Conservation (phyloP, 1,140 invertebrate genomes). For the Conus betulinus region DNA sequence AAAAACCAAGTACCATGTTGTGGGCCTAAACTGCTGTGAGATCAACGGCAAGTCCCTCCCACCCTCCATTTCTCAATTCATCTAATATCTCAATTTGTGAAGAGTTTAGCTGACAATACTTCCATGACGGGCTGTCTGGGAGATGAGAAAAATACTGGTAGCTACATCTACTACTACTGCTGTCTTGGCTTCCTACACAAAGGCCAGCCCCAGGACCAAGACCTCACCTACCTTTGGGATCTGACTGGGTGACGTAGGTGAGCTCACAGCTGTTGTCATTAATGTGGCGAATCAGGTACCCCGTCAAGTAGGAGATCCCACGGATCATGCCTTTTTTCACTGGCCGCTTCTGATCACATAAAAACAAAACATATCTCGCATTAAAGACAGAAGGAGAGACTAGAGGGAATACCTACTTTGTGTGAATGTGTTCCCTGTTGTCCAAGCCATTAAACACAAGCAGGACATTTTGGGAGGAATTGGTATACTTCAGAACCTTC, state of each 20-base stretch:
- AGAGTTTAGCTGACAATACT: not conserved
- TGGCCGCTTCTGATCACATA: slow-evolving; percentile 80
- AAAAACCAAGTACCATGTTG: no score
- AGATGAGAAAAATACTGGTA: not conserved
- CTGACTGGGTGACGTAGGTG: slow-evolving; percentile 90
- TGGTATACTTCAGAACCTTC: no score
- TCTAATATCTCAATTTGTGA: no score
- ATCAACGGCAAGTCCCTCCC: no score
- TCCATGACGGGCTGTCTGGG: no score
- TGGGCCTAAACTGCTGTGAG: no score
- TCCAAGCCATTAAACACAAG: no score
- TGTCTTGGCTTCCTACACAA: not conserved
- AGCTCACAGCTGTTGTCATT: slow-evolving; percentile 80
- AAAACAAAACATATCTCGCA: not conserved
- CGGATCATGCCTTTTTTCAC: slow-evolving; percentile 88
- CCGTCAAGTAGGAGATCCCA: slow-evolving; percentile 84
- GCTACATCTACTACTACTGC: not conserved
- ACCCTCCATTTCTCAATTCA: no score
- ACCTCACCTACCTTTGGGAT: slow-evolving; percentile 83
- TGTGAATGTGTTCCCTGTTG: no score
- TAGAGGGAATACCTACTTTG: no score
- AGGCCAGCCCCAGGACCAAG: not conserved
- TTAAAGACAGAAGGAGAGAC: no score
- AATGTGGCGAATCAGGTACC: slow-evolving; percentile 79
- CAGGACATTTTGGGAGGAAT: no score